Evolutionary conservation across 2,113 vertebrate genomes (phyloP).

Genomic region (Reinhardtius hippoglossoides): DNA sequence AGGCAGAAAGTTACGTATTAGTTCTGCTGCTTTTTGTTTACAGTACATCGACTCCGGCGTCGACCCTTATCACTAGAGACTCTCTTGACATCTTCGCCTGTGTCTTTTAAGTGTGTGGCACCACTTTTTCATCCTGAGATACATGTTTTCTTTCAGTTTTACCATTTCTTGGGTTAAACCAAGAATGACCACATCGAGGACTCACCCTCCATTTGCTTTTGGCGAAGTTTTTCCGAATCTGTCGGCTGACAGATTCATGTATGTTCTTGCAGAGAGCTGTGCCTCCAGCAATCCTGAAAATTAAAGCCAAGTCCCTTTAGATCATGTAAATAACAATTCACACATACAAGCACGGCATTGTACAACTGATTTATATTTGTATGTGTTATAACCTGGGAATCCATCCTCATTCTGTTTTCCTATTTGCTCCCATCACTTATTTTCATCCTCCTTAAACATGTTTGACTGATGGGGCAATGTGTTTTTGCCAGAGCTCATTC

Average conservation of each 20-base stretch:
- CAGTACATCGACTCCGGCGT: too few species aligned
- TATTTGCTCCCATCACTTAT: conserved; percentile 32
- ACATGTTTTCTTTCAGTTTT: neutral
- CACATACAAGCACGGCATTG: conserved; percentile 17
- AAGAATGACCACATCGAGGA: neutral
- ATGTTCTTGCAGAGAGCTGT: conserved; percentile 98
- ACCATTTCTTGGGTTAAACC: too few species aligned
- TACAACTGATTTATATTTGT: conserved; percentile 2
- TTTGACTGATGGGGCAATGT: conserved; percentile 22
- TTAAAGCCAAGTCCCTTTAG: conserved; percentile 33
- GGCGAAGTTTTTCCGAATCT: conserved; percentile 98
- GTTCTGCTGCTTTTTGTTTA: too few species aligned
- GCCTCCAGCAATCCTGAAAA: conserved; percentile 94
- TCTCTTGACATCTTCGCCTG: too few species aligned
- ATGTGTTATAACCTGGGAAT: conserved; percentile 5
- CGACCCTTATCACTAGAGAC: too few species aligned
- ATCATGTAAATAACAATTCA: conserved; percentile 1
- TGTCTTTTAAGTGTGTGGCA: too few species aligned
- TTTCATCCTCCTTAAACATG: conserved; percentile 18
- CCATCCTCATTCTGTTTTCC: conserved; percentile 20
- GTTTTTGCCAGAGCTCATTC: conserved; percentile 26
- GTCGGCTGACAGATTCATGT: conserved; percentile 97
- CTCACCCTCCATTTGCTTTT: conserved; percentile 99
- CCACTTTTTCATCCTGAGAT: neutral
- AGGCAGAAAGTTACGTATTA: too few species aligned